Evolutionary conservation across 2,113 vertebrate species (phyloP), one percentile per base, ranked within the genome.

Genomic region (Hippocampus abdominalis): DNA sequence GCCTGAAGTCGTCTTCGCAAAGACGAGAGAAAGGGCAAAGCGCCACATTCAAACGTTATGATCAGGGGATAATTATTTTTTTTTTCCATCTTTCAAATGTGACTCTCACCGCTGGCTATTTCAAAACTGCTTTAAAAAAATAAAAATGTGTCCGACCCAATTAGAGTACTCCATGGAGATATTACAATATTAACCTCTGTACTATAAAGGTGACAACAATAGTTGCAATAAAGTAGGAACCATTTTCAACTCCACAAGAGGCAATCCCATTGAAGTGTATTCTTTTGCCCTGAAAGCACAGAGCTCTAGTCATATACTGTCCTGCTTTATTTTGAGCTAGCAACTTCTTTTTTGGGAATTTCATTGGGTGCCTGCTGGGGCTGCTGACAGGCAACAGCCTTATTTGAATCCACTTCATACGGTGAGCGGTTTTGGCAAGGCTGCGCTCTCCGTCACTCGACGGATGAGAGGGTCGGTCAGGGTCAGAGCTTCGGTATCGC

Each of bases 381-480:
- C 73, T 20, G 15, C 53, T 54, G 51, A 1, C 16, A 74, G 76
- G 78, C 80, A 74, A 27, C 29, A 4, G 74, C 69, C 54, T 54
- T 16, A 67, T 85, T 83, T 75, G 74, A 87, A 88, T 86, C 71
- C 80, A 86, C 76, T 86, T 85, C 80, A 81, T 76, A 79, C 72
- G 68, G 68, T 74, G 59, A 63, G 64, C 3, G 64, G 70, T 77
- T 81, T 78, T 84, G 85, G 75, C 81, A 84, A 72, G 71, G 72
- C 46, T 20, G 39, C 13, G 51, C 66, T 68, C 68, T 49, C 12
- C 70, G 79, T 87, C 84, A 75, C 72, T 74, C 73, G 79, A 69
- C 68, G 77, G 64, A 75, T 59, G 39, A 71, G 21, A 76, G 73
- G 74, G 72, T 73, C 80, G 69, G 74, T 76, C 69, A 71, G 82